phyloP scores from a whole-genome alignment of 2,113 vertebrate species.

The Pygoscelis adeliae region DNA sequence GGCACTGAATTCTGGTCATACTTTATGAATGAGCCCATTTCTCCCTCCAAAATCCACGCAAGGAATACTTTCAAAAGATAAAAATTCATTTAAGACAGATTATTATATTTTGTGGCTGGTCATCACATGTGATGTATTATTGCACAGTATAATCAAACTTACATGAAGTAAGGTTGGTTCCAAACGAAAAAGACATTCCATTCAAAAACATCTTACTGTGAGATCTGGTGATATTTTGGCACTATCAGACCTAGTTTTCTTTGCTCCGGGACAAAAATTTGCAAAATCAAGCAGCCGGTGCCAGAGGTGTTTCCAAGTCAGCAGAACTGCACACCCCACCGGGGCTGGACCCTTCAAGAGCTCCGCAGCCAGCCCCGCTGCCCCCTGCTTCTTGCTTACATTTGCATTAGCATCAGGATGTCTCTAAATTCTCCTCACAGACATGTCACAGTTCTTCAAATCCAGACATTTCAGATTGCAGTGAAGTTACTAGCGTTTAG shows the following conservation, averaged over 20 bases:
- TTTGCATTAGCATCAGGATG: neutral
- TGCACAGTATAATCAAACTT: neutral
- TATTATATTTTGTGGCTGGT: neutral
- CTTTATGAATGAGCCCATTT: neutral
- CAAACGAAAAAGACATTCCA: neutral
- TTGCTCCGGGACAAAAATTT: neutral
- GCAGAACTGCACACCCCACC: neutral
- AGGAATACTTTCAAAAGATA: neutral
- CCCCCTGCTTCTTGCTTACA: neutral
- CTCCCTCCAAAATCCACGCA: neutral
- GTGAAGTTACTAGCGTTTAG: neutral
- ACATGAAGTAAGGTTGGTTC: neutral
- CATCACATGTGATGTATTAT: accelerated
- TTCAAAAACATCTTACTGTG: neutral
- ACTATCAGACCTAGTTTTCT: neutral
- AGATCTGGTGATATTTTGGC: neutral
- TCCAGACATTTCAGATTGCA: neutral
- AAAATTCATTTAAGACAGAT: neutral
- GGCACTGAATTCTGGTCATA: neutral
- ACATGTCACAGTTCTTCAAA: neutral
- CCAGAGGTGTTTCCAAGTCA: neutral
- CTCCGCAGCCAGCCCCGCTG: neutral
- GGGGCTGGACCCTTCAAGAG: neutral
- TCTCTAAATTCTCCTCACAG: neutral
- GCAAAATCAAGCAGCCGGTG: neutral